phyloP scores from a whole-genome alignment of 1,140 invertebrate genomes.

The Dreissena polymorpha region DNA sequence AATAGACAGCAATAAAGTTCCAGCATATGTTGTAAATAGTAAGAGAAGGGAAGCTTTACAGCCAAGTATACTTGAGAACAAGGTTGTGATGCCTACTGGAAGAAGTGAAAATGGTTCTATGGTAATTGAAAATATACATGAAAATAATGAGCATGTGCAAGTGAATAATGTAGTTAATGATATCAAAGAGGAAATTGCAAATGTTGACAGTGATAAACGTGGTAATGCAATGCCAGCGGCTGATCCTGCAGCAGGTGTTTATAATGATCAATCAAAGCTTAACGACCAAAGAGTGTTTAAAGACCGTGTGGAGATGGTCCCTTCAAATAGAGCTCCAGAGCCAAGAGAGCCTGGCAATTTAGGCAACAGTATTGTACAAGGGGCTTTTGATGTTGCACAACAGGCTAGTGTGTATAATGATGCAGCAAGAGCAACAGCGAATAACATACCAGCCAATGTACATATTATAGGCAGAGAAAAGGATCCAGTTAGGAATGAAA shows the following conservation, averaged over 20 bases:
- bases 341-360: neutral
- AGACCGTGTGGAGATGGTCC: neutral
- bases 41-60: neutral
- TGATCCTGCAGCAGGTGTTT: neutral
- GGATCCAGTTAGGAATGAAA: too few relatives aligned
- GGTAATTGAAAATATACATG: too few relatives aligned
- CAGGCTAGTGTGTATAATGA: neutral
- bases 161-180: too few relatives aligned
- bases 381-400: constrained; percentile 22
- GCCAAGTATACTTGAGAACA: neutral
- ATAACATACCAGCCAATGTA: neutral
- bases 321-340: too few relatives aligned
- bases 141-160: too few relatives aligned
- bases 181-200: too few relatives aligned
- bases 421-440: neutral
- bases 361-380: constrained; percentile 9
- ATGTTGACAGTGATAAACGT: neutral
- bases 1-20: neutral
- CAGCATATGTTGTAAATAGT: neutral
- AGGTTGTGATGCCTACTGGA: neutral
- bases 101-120: neutral
- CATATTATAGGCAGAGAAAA: neutral
- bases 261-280: constrained; percentile 9
- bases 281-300: neutral
- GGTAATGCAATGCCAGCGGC: neutral